Conservation (phyloP, 2,797 vertebrate species). For the Danio tinwini region DNA sequence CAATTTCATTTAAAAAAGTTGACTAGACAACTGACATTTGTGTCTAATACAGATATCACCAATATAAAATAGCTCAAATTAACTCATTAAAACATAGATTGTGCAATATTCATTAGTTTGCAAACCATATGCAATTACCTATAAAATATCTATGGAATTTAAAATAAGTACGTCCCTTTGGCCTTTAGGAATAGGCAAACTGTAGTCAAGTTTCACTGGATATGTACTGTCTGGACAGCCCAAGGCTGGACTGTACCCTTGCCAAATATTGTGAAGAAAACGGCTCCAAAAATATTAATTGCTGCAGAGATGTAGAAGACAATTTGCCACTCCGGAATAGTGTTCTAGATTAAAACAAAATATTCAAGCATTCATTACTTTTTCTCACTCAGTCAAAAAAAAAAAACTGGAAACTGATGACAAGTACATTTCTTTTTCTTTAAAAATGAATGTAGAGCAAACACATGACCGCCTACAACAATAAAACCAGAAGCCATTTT, state of each 20-base stretch:
- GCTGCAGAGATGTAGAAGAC: constrained; percentile 94
- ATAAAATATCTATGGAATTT: constrained; percentile 16
- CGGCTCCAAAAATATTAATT: constrained; percentile 91
- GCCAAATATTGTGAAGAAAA: constrained; percentile 88
- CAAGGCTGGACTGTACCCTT: constrained; percentile 90
- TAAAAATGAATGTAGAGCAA: not conserved
- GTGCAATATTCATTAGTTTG: constrained; percentile 38
- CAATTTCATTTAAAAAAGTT: not conserved
- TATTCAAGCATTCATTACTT: constrained; percentile 21
- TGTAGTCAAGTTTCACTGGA: constrained; percentile 72
- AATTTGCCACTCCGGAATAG: constrained; percentile 89
- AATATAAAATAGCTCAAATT: not conserved
- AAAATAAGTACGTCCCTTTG: constrained; percentile 2
- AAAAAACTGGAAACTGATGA: not conserved
- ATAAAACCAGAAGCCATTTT: not conserved
- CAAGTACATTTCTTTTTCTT: not conserved
- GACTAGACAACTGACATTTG: not conserved
- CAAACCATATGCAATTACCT: constrained; percentile 2
- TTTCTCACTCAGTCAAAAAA: not conserved
- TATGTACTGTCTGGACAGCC: constrained; percentile 80
- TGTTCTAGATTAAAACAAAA: constrained; percentile 81
- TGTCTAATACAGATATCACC: not conserved
- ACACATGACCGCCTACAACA: not conserved
- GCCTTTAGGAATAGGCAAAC: constrained; percentile 16
- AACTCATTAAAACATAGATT: not conserved